phyloP scores from a whole-genome alignment of 2,113 vertebrate genomes.

The Trochalopteron elliotii region DNA sequence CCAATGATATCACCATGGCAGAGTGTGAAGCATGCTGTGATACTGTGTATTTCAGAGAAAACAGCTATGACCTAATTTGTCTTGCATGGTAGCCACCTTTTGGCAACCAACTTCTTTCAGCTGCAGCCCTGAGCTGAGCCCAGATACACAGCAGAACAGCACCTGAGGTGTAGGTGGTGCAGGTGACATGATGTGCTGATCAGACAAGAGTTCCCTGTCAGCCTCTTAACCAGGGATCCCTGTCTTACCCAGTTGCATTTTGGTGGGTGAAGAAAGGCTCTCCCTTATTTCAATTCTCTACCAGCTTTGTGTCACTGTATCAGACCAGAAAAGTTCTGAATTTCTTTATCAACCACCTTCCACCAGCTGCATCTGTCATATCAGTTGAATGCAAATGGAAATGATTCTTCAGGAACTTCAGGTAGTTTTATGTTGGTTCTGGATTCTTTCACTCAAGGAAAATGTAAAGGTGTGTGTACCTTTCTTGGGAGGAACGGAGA shows the following conservation, averaged over 20 bases:
- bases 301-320: background rate
- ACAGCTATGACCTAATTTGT: background rate
- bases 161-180: background rate
- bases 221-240: background rate
- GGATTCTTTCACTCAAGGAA: constrained; percentile 6
- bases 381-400: background rate
- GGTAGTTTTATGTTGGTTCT: background rate
- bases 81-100: background rate
- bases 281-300: background rate
- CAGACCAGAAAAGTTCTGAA: background rate
- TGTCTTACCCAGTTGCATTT: background rate
- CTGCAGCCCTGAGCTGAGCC: background rate
- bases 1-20: background rate
- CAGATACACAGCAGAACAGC: background rate
- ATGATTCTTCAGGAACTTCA: background rate
- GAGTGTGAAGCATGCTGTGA: background rate
- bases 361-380: background rate
- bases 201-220: background rate
- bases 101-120: background rate
- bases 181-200: background rate
- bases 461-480: background rate
- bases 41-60: background rate
- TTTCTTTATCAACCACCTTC: background rate
- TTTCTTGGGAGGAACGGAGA: background rate
- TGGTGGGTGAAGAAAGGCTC: background rate